These are phyloP conservation scores for Sceliomorpha sp. DNA, from an alignment of 2,888 invertebrate genomes.

Conservation along the genomic window DNA sequence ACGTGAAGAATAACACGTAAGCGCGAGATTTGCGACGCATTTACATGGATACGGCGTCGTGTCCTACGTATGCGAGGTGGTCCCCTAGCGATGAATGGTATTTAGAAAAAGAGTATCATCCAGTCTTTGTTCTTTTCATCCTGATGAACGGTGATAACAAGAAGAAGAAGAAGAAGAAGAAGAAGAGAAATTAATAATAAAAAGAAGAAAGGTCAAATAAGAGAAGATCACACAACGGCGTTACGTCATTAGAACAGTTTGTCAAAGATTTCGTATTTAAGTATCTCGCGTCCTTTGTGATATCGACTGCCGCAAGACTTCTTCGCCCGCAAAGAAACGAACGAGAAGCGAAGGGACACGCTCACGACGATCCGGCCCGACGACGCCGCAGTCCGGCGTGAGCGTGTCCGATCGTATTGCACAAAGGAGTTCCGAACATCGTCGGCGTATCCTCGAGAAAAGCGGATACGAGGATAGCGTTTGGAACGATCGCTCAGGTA, in stretches of 20 bases:
- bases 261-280: neutral
- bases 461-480: neutral
- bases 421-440: conserved; percentile 12
- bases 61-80: conserved; percentile 14
- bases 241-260: neutral
- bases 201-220: conserved; percentile 17
- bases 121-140: conserved; percentile 25
- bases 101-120: conserved; percentile 11
- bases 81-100: conserved; percentile 1
- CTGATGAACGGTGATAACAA: neutral
- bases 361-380: conserved; percentile 1
- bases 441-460: neutral
- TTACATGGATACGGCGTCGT: conserved; percentile 10
- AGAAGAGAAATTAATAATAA: conserved; percentile 15
- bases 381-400: conserved; percentile 11
- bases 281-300: neutral
- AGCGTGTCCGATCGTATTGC: conserved; percentile 33
- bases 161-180: conserved; percentile 17
- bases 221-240: conserved; percentile 16
- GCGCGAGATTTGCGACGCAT: conserved; percentile 54
- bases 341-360: too few species aligned
- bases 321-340: too few species aligned
- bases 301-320: too few species aligned
- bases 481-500: neutral
- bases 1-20: conserved; percentile 20